Base-by-base conservation (phyloP, 2,797 vertebrate genomes). In the Hyperoplus immaculatus region DNA sequence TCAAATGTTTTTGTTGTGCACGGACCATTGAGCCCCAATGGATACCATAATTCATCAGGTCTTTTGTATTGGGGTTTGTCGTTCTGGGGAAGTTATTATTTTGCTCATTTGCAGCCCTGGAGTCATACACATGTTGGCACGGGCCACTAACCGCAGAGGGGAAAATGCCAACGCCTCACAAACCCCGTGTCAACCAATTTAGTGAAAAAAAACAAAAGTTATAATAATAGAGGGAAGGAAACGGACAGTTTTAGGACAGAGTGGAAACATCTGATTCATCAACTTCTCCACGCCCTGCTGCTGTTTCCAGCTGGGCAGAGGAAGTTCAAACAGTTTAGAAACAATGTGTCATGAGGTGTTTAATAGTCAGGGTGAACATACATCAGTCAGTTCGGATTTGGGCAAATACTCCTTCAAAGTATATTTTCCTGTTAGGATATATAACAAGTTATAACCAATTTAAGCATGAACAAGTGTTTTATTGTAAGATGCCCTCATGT, bases 131-230 rank as follows among this genome's bases (percentile, higher is more conserved):
- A 58, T 49, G 9, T 49, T 66, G 18, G 5, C 13, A 62, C n/a
- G 1, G 18, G 13, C 13, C 38, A 57, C 45, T 56, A 14, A 29
- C 55, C 42, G 55, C n/a, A 43, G 53, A 45, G 1, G 8, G 3
- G 3, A 41, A 46, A 74, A 42, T 49, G 39, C 54, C 9, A 36
- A 38, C 14, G 18, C 8, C 54, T 66, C 62, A 49, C 43, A 63
- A 45, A 63, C 41, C 42, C 39, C 36, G 45, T 29, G n/a, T 59
- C 72, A 51, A 67, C 39, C 67, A 41, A 3, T 59, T 41, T 46
- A 36, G 4, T n/a, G 29, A 29, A 29, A 29, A 2, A 29, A 29
- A 29, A 6, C 15, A 72, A 46, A 46, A 4, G 16, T 4, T 15
- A 8, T 1, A 7, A 2, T 41, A 38, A 62, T 46, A 38, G 49